Evolutionary conservation across 2,113 vertebrate genomes (phyloP), one percentile per base, ranked within the genome.

Genomic region (Anhinga rufa): DNA sequence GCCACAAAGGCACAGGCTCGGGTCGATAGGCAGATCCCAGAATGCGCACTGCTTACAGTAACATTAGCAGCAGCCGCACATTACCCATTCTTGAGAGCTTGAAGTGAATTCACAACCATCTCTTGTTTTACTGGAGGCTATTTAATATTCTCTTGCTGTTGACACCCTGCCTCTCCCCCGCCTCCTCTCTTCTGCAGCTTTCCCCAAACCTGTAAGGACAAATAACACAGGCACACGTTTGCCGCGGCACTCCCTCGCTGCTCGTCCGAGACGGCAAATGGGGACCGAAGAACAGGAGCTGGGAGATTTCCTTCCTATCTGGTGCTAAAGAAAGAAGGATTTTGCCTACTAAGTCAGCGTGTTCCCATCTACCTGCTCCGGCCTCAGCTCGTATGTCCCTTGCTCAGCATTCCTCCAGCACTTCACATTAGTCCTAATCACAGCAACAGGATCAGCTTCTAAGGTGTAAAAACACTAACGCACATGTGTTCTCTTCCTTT

Each of bases 201-300:
- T 2, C 12, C 65, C 79, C 34, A 55, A n/a, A 90, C 3, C 74
- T 40, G 62, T 40, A n/a, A 31, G 69, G 61, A 65, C 24, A 68
- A 46, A 62, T 7, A 71, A 5, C 15, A 7, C 34, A 3, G 55
- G 26, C 6, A 4, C 21, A 8, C 0, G 0, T 61, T 52, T 28
- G 25, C n/a, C 40, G n/a, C 4, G 2, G 8, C 1, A 2, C 9
- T 44, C n/a, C 42, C 60, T 40, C 5, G 2, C 25, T 5, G 34
- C 25, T 85, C n/a, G 48, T 42, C 34, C 0, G 0, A 51, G 46
- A n/a, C 0, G 12, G 24, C 31, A 38, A 75, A 12, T 0, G 14
- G 46, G 57, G 78, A 57, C 17, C 11, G 4, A 44, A 51, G 46
- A 51, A 38, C 8, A 29, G 44, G 44, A 77, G 25, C 40, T 11